Conservation (phyloP, 2,888 invertebrate species). For the Calliphora vomitoria region DNA sequence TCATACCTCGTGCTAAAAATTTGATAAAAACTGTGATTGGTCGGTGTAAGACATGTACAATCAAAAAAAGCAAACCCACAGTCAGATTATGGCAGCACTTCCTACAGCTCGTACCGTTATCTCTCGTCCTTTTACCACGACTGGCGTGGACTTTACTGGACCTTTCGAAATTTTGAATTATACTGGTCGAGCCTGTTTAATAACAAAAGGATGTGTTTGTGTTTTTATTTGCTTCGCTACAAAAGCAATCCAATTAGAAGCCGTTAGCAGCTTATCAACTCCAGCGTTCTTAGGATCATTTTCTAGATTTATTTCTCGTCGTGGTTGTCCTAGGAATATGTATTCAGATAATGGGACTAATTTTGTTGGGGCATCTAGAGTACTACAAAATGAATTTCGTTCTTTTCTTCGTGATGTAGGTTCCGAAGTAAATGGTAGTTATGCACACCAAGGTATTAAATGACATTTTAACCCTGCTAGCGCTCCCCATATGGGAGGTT, state of each 20-base stretch:
- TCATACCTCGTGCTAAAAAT: slow-evolving; percentile 1
- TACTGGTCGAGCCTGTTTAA: neutral
- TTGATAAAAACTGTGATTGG: slow-evolving; percentile 22
- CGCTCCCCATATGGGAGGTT: slow-evolving; percentile 60
- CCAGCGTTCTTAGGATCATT: neutral
- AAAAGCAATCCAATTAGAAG: slow-evolving; percentile 55
- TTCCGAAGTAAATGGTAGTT: neutral
- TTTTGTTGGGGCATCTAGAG: neutral
- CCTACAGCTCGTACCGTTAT: neutral
- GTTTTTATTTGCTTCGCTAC: slow-evolving; percentile 68
- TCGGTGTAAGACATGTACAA: neutral
- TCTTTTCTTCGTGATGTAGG: slow-evolving; percentile 1
- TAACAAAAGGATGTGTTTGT: slow-evolving; percentile 50
- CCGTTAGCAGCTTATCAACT: neutral
- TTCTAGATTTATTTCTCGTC: neutral
- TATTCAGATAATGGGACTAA: neutral
- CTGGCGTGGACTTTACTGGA: neutral
- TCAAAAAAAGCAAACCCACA: neutral
- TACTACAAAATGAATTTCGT: slow-evolving; percentile 30
- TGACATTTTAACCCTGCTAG: slow-evolving; percentile 66
- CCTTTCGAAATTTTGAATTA: neutral
- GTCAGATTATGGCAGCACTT: neutral
- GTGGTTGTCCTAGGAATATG: neutral
- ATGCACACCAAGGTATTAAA: slow-evolving; percentile 32
- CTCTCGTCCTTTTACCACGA: neutral